Base-by-base conservation (phyloP, 2,888 invertebrate species). In the Ochropleura plecta region DNA sequence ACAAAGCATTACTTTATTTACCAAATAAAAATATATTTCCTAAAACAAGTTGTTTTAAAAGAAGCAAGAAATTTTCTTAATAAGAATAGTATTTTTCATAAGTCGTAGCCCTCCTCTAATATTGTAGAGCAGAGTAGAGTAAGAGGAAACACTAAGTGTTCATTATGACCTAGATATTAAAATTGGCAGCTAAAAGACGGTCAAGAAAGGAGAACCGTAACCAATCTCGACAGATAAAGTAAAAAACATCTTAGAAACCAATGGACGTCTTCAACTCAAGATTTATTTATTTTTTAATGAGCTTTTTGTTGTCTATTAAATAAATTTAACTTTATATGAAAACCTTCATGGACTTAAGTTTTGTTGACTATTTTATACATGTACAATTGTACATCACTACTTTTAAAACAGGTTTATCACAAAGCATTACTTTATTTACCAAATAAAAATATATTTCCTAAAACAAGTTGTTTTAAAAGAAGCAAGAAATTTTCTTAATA, bases 81-180 rank as follows among this genome's bases (percentile, higher is more conserved):
- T 51, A 46, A 57, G 48, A 78, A 81, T 70, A 82, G 59, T 30
- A 55, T 70, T 60, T 68, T 78, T 82, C 46, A 42, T 60, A n/a
- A 71, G 67, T 42, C 44, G 46, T 53, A 42, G 20, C 78, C 71
- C 60, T 60, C 42, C 60, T 46, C n/a, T 71, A 78, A 64, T 57
- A 80, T 51, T 51, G 53, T 49, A 44, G 30, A 40, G 46, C 55
- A 44, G 30, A 40, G 46, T 44, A 48, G 62, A 74, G 60, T 62
- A 16, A 6, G 7, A 8, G 53, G 14, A 6, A 48, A 20, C 10
- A 44, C 4, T 1, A 14, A 20, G 8, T 18, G 55, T 42, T 10
- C 0, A n/a, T 49, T 8, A 20, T 18, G n/a, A 3, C 10, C 3
- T 70, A 18, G 9, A 71, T 53, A 51, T 51, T 44, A 46, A 16